phyloP scores from a whole-genome alignment of 2,113 vertebrate species.

The Cricetomys ansorgei region DNA sequence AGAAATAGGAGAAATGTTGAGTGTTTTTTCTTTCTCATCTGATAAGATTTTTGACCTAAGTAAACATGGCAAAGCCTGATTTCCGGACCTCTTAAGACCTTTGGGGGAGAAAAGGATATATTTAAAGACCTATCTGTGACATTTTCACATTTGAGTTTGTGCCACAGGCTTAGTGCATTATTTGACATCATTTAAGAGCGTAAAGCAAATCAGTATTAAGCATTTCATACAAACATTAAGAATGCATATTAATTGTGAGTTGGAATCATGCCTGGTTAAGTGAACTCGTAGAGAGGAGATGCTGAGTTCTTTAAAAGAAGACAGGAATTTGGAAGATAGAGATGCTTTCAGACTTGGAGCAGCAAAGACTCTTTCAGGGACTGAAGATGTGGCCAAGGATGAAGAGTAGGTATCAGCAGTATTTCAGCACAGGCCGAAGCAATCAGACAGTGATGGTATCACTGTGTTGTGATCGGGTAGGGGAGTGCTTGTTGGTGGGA shows the following conservation, averaged over 20 bases:
- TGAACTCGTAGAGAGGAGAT: slow-evolving; percentile 38
- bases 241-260: slow-evolving; percentile 44
- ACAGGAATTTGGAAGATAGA: background rate
- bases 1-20: background rate
- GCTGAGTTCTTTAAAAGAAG: slow-evolving; percentile 55
- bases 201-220: slow-evolving; percentile 38
- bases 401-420: background rate
- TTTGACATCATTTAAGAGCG: slow-evolving; percentile 55
- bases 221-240: slow-evolving; percentile 60
- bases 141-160: slow-evolving; percentile 44
- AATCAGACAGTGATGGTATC: background rate
- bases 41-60: background rate
- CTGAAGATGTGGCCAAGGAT: background rate
- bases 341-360: background rate
- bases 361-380: background rate
- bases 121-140: slow-evolving; percentile 42
- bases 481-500: background rate
- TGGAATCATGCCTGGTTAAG: slow-evolving; percentile 59
- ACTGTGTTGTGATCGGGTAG: background rate
- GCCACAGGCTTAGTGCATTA: slow-evolving; percentile 25
- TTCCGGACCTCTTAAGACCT: background rate
- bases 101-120: background rate
- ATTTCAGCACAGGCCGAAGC: background rate
- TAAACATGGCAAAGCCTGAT: background rate
- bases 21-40: slow-evolving; percentile 38